Evolutionary conservation across 2,797 vertebrate genomes (phyloP).

Genomic region (Morus bassanus): DNA sequence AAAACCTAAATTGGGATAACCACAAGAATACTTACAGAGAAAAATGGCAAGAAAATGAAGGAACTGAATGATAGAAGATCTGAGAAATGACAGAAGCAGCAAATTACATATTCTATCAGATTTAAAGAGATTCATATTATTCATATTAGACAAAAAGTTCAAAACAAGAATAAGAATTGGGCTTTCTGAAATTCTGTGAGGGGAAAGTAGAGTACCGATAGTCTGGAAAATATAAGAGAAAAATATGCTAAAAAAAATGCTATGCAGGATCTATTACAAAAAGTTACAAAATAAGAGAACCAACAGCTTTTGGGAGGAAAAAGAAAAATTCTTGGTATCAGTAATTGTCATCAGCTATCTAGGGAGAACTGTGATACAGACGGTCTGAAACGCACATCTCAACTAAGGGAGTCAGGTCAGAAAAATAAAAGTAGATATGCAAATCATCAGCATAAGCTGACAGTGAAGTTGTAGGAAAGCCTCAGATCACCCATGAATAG

Average conservation of each 20-base stretch:
- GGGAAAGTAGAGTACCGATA: not conserved
- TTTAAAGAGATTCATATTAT: not conserved
- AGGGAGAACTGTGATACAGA: not conserved
- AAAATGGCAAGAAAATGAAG: constrained; percentile 7
- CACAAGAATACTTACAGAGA: not conserved
- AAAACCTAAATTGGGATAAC: not conserved
- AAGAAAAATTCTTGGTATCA: not conserved
- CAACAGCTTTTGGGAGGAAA: not conserved
- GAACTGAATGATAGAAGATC: not conserved
- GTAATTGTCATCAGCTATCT: not conserved
- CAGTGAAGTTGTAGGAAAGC: not conserved
- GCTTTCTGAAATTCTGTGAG: not conserved
- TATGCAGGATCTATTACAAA: not conserved
- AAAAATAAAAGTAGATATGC: not conserved
- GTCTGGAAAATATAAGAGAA: not conserved
- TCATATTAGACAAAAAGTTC: not conserved
- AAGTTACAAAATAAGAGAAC: not conserved
- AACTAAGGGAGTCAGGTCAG: not conserved
- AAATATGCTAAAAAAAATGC: not conserved
- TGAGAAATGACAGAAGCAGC: not conserved
- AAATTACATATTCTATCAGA: not conserved
- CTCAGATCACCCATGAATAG: constrained; percentile 17
- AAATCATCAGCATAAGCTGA: constrained; percentile 20
- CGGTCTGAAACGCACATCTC: not conserved
- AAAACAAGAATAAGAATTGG: not conserved